These are phyloP conservation scores for Forbesichthys papilliferus DNA, from an alignment of 2,113 vertebrate species.

Conservation along the genomic window DNA sequence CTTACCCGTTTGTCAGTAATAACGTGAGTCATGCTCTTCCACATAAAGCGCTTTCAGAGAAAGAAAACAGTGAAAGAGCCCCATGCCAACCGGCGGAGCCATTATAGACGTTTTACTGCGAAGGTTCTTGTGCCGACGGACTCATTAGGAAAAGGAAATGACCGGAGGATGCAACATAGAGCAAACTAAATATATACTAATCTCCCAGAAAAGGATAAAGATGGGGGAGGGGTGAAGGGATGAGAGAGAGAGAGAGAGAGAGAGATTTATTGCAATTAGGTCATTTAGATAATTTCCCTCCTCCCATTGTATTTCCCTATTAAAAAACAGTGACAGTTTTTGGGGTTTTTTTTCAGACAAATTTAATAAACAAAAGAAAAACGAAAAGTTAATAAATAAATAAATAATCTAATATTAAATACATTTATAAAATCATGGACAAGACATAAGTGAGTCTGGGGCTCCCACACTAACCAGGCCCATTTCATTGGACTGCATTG, in stretches of 20 bases:
- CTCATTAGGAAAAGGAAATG: conserved; percentile 32
- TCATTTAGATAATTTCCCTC: too few species aligned
- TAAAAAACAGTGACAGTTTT: too few species aligned
- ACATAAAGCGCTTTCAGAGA: conserved; percentile 2
- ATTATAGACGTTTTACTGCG: conserved; percentile 13
- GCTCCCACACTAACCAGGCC: too few species aligned
- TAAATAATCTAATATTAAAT: too few species aligned
- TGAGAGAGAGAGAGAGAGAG: neutral
- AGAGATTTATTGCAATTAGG: neutral
- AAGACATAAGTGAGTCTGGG: too few species aligned
- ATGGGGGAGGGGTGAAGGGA: neutral
- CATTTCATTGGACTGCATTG: too few species aligned
- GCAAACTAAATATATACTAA: conserved; percentile 18
- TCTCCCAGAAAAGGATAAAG: neutral
- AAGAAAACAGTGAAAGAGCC: neutral
- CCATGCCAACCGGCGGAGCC: neutral
- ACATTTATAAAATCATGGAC: too few species aligned
- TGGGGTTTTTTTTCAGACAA: neutral
- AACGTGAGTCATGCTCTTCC: conserved; percentile 17
- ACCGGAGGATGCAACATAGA: neutral
- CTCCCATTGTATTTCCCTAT: neutral
- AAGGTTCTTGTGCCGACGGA: neutral
- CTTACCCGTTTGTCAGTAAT: conserved; percentile 16
- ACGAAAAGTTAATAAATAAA: too few species aligned
- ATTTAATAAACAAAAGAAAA: neutral